A percentile compares a stretch with the other conserved stretches of the same genome.
phyloP scores from a whole-genome alignment of 1,140 invertebrate genomes.

The Lepidurus packardi region DNA sequence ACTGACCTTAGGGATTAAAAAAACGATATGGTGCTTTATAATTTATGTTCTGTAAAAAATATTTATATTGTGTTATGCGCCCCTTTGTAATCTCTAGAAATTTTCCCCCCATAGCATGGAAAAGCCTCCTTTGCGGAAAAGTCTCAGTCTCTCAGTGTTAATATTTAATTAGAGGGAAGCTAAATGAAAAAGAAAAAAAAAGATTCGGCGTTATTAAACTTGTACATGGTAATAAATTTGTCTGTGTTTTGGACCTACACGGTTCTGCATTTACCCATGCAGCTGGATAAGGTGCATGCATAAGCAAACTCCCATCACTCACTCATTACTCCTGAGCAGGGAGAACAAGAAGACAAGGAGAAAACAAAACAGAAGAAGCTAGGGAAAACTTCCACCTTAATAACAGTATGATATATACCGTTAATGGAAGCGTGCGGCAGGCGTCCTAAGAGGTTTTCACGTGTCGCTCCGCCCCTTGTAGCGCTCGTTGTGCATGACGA shows the following conservation, averaged over 20 bases:
- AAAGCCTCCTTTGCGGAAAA: not conserved
- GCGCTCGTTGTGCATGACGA: not conserved
- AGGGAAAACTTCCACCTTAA: conserved; percentile 11
- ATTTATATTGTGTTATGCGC: conserved; percentile 17
- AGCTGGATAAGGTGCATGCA: not conserved
- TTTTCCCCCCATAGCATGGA: not conserved
- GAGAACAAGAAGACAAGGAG: not conserved
- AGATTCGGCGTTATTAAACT: conserved; percentile 19
- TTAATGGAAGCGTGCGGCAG: conserved; percentile 20
- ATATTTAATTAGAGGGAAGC: conserved; percentile 9
- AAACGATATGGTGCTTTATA: conserved; percentile 11
- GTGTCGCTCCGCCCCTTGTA: not conserved
- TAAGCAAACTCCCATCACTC: not conserved
- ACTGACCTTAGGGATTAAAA: not conserved
- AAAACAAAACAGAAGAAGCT: not conserved
- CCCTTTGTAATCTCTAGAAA: not conserved
- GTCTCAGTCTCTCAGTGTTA: conserved; percentile 9
- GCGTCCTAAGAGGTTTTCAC: conserved; percentile 14
- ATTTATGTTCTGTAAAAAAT: conserved; percentile 19
- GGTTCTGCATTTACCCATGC: not conserved
- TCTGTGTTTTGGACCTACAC: conserved; percentile 21
- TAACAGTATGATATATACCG: conserved; percentile 22
- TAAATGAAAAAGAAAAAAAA: not conserved
- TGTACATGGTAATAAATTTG: conserved; percentile 20
- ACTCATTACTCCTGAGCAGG: conserved; percentile 2